A percentile compares a stretch with the other conserved stretches of the same genome.
These are phyloP conservation scores for Sialia sialis DNA, from an alignment of 2,113 vertebrate genomes.

Conservation along the genomic window DNA sequence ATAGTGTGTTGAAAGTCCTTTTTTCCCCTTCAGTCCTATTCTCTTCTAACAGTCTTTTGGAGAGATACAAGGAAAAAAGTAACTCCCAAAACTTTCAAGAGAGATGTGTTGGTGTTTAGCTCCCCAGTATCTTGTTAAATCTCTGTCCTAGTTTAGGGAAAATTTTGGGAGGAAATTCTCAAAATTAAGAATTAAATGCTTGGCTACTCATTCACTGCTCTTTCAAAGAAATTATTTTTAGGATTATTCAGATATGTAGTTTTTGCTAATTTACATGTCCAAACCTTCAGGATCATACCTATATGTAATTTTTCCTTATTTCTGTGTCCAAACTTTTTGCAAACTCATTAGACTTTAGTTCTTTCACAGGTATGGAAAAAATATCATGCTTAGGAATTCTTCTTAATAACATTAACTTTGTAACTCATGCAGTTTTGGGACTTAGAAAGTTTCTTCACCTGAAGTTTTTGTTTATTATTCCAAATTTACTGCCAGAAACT, in stretches of 20 bases:
- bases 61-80: background rate
- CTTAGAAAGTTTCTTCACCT: slow-evolving; percentile 27
- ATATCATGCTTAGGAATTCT: background rate
- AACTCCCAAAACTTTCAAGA: background rate
- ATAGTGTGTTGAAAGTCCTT: background rate
- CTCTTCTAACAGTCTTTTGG: background rate
- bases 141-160: background rate
- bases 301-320: background rate
- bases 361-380: slow-evolving; percentile 27
- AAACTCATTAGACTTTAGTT: slow-evolving; percentile 31
- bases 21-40: background rate
- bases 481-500: slow-evolving; percentile 47
- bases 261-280: background rate
- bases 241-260: background rate
- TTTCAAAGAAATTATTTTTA: slow-evolving; percentile 35
- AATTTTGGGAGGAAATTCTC: background rate
- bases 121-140: background rate
- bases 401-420: slow-evolving; percentile 30
- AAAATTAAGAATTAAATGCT: background rate
- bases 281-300: background rate
- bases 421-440: slow-evolving; percentile 18
- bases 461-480: slow-evolving; percentile 59
- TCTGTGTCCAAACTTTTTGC: slow-evolving; percentile 11
- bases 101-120: background rate
- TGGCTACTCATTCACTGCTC: background rate